A percentile compares a stretch with the other conserved stretches of the same genome.
Evolutionary conservation across 2,888 invertebrate genomes (phyloP).

Genomic region (Mamestra brassicae): DNA sequence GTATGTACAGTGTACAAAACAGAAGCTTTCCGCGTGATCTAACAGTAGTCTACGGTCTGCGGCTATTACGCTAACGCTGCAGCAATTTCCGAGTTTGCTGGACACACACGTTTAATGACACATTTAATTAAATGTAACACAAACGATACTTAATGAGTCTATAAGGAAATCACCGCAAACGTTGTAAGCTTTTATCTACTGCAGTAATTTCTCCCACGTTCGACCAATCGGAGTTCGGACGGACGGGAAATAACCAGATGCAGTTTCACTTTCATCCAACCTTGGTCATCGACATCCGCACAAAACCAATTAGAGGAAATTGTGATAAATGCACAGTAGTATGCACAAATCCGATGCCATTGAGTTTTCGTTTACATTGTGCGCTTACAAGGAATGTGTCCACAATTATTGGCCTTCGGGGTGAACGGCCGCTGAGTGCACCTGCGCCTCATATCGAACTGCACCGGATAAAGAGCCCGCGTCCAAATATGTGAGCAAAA

Average conservation of each 20-base stretch:
- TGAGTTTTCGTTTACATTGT: constrained; percentile 60
- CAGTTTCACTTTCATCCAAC: constrained; percentile 85
- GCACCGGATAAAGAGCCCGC: constrained; percentile 74
- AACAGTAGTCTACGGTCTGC: constrained; percentile 2
- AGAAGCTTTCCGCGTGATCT: constrained; percentile 22
- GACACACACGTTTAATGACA: constrained; percentile 27
- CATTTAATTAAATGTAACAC: constrained; percentile 44
- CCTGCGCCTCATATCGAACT: constrained; percentile 80
- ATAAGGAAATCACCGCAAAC: constrained; percentile 58
- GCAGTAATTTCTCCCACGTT: constrained; percentile 76
- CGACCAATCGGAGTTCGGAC: constrained; percentile 68
- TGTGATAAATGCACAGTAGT: constrained; percentile 60
- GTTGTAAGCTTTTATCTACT: constrained; percentile 65
- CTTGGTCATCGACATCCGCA: constrained; percentile 80
- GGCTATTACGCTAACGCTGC: constrained; percentile 17
- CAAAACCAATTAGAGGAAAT: constrained; percentile 72
- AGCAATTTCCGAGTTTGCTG: constrained; percentile 34
- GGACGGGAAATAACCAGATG: constrained; percentile 76
- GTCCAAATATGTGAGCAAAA: constrained; percentile 85
- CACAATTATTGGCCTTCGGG: constrained; percentile 77
- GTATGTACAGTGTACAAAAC: constrained; percentile 9
- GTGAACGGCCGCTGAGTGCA: constrained; percentile 85
- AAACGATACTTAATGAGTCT: constrained; percentile 31
- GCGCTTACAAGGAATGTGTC: constrained; percentile 68
- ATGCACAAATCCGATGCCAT: constrained; percentile 45